Percentiles rank a stretch among this genome's conserved stretches.
Evolutionary conservation across 2,797 vertebrate genomes (phyloP).

Genomic region (Gila robusta): DNA sequence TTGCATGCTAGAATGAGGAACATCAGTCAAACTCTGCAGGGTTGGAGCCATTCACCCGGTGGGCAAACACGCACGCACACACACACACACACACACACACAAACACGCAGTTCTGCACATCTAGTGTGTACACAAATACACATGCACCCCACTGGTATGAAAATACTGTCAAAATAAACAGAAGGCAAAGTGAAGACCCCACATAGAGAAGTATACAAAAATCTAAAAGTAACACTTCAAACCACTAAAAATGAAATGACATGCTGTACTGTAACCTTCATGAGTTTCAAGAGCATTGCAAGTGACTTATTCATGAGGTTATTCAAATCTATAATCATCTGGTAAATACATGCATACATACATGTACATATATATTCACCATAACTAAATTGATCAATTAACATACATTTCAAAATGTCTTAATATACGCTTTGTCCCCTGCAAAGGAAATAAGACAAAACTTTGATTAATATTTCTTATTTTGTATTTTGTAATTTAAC

Average conservation of each 20-base stretch:
- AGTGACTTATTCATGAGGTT: not conserved
- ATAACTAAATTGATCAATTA: not conserved
- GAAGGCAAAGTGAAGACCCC: constrained; percentile 46
- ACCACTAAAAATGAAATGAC: constrained; percentile 1
- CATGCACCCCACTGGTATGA: constrained; percentile 45
- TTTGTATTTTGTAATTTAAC: not conserved
- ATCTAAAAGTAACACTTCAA: constrained; percentile 42
- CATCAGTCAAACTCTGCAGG: constrained; percentile 52
- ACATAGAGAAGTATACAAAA: constrained; percentile 42
- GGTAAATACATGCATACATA: too few relatives aligned
- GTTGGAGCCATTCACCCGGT: constrained; percentile 36
- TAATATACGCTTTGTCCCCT: not conserved
- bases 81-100: not conserved
- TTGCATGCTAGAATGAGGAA: constrained; percentile 51
- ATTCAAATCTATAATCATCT: not conserved
- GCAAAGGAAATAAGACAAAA: not conserved
- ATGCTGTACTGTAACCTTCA: constrained; percentile 9
- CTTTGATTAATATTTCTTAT: not conserved
- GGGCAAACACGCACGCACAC: constrained; percentile 22
- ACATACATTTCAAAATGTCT: not conserved
- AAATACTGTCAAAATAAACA: constrained; percentile 50
- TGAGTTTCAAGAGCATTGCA: constrained; percentile 8
- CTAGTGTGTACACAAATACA: constrained; percentile 19
- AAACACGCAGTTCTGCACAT: constrained; percentile 13
- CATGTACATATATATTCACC: too few relatives aligned